Percentiles rank a stretch among this genome's conserved stretches.
These are phyloP conservation scores for Trissolcus brochymenae DNA, from an alignment of 2,888 invertebrate species.

Conservation along the genomic window DNA sequence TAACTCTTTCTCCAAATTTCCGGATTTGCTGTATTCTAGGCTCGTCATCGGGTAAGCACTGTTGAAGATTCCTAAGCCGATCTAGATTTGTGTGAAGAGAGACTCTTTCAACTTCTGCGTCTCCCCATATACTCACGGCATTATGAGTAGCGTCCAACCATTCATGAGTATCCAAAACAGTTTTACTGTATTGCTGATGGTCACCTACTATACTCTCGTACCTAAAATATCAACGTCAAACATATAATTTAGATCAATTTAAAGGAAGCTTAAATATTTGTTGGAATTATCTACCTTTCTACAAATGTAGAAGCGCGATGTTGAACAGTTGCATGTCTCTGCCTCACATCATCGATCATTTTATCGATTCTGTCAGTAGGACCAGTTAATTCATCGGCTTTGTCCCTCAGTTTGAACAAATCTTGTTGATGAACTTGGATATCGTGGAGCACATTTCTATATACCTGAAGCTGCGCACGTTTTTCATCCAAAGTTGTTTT, in stretches of 20 bases:
- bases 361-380: constrained; percentile 85
- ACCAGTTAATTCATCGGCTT: constrained; percentile 88
- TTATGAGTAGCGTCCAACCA: constrained; percentile 91
- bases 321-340: constrained; percentile 84
- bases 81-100: constrained; percentile 91
- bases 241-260: neutral
- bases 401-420: constrained; percentile 87
- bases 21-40: constrained; percentile 88
- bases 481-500: constrained; percentile 94
- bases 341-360: constrained; percentile 82
- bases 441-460: constrained; percentile 89
- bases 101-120: constrained; percentile 88
- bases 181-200: constrained; percentile 92
- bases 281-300: constrained; percentile 77
- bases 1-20: constrained; percentile 90
- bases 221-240: constrained; percentile 68
- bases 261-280: constrained; percentile 75
- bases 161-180: constrained; percentile 90
- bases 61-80: constrained; percentile 85
- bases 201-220: constrained; percentile 93
- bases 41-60: constrained; percentile 90
- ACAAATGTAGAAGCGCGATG: constrained; percentile 86
- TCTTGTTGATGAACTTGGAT: constrained; percentile 91
- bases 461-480: constrained; percentile 89
- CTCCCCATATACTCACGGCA: constrained; percentile 89